Conservation (phyloP, 92 coral and sea anemone genomes). For the Diadumene lineata region DNA sequence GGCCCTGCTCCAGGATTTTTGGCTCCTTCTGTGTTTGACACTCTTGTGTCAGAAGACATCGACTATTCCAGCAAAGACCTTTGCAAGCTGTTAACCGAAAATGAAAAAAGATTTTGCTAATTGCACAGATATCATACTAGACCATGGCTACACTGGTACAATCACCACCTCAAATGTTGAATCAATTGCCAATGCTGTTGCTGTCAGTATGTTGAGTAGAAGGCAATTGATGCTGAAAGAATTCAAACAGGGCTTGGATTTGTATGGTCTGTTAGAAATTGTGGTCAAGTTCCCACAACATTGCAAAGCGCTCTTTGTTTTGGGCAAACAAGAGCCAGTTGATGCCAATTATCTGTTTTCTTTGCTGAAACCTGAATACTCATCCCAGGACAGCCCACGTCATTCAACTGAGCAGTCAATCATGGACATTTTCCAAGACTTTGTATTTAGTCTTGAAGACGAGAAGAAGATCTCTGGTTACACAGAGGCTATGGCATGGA, state of each 20-base stretch:
- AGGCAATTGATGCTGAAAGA: conserved; percentile 53
- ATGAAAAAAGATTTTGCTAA: conserved; percentile 58
- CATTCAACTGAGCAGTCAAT: conserved; percentile 41
- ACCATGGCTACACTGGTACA: conserved; percentile 57
- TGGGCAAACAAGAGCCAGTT: conserved; percentile 16
- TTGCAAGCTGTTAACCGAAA: conserved; percentile 17
- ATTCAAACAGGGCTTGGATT: conserved; percentile 56
- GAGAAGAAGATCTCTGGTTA: conserved; percentile 20
- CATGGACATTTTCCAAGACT: conserved; percentile 64
- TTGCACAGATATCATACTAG: conserved; percentile 54
- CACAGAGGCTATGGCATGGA: not conserved
- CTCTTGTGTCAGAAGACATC: not conserved
- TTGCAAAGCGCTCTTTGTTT: conserved; percentile 50
- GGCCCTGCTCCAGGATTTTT: conserved; percentile 8
- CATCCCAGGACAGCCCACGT: conserved; percentile 47
- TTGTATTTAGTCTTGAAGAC: conserved; percentile 63
- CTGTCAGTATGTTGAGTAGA: conserved; percentile 61
- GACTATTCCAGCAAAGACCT: conserved; percentile 7
- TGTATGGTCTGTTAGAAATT: conserved; percentile 49
- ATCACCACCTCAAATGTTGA: conserved; percentile 41
- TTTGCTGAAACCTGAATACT: conserved; percentile 50
- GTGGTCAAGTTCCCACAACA: conserved; percentile 42
- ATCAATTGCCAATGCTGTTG: conserved; percentile 53
- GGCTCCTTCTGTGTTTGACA: conserved; percentile 3
- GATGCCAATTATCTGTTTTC: conserved; percentile 75